A percentile compares a stretch with the other conserved stretches of the same genome.
phyloP scores from a whole-genome alignment of 1,140 invertebrate species.

The Trichoplusia ni region DNA sequence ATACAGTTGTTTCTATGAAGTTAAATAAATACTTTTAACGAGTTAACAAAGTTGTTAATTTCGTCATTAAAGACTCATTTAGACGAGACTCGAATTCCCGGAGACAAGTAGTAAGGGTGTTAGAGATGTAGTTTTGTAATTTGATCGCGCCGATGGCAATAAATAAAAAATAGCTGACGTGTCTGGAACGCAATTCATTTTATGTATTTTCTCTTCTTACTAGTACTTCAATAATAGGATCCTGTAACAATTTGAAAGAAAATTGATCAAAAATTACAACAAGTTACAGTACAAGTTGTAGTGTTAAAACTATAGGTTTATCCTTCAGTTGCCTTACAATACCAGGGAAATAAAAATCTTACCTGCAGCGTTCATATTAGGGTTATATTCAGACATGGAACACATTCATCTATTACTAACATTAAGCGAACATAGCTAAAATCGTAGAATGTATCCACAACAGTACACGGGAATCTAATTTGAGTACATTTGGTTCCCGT shows the following conservation, averaged over 20 bases:
- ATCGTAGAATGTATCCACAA: background rate
- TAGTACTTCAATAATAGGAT: too few species aligned
- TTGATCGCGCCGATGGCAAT: background rate
- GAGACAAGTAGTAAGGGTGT: background rate
- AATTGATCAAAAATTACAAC: too few species aligned
- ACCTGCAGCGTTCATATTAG: too few species aligned
- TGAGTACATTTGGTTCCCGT: background rate
- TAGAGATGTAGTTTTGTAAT: conserved; percentile 5
- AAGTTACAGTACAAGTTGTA: background rate
- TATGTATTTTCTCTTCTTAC: too few species aligned
- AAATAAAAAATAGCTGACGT: background rate
- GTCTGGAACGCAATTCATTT: background rate
- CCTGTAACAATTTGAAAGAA: too few species aligned
- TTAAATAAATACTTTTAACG: too few species aligned
- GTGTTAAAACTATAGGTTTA: background rate
- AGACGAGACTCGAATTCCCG: background rate
- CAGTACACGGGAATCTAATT: background rate
- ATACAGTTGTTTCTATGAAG: too few species aligned
- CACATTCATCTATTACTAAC: background rate
- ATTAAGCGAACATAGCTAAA: background rate
- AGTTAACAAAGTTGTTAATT: too few species aligned
- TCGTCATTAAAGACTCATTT: too few species aligned
- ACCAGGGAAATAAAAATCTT: too few species aligned
- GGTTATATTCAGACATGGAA: background rate
- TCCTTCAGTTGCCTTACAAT: too few species aligned